A percentile compares a stretch with the other conserved stretches of the same genome.
Conservation (phyloP, 2,113 vertebrate genomes). For the Hassar affinis region DNA sequence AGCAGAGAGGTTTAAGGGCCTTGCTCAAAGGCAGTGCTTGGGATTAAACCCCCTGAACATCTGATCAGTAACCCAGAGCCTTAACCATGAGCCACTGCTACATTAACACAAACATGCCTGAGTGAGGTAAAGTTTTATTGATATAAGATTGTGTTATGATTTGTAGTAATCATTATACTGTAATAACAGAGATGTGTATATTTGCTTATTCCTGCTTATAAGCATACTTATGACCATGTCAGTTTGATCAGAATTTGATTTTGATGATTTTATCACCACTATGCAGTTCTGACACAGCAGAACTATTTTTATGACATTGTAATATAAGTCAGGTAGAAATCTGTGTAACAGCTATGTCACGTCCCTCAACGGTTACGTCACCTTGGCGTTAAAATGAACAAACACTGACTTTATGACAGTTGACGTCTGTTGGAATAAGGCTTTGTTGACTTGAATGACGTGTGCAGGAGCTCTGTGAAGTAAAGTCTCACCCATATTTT, state of each 20-base stretch:
- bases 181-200: neutral
- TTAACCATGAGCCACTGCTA: neutral
- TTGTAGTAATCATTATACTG: neutral
- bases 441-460: neutral
- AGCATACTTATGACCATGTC: neutral
- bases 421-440: neutral
- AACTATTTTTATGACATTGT: neutral
- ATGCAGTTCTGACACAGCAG: neutral
- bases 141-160: neutral
- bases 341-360: too few relatives aligned
- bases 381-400: neutral
- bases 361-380: neutral
- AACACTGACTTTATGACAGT: neutral
- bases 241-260: too few relatives aligned
- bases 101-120: neutral
- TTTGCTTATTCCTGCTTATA: neutral
- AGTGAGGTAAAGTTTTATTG: neutral
- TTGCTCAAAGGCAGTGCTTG: too few relatives aligned
- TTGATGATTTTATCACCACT: neutral
- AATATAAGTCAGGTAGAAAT: neutral
- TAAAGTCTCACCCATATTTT: neutral
- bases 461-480: neutral
- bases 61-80: too few relatives aligned
- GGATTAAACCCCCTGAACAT: too few relatives aligned
- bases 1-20: too few relatives aligned